Percentiles rank a stretch among this genome's conserved stretches.
phyloP scores from a whole-genome alignment of 2,797 vertebrate genomes.

The Hypotaenidia okinawae region DNA sequence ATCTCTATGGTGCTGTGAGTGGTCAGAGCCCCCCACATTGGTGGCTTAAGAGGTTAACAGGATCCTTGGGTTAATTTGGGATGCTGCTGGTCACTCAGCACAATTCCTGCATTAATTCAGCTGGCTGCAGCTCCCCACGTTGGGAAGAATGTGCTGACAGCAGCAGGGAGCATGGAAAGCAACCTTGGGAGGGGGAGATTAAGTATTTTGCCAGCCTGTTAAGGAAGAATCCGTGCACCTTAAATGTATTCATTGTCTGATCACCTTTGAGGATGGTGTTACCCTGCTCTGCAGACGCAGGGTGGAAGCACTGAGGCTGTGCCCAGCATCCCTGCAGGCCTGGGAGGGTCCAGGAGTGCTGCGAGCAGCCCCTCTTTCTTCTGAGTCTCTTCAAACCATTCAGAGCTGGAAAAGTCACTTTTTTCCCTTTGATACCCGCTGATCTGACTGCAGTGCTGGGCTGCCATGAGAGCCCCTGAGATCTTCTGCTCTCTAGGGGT shows the following conservation, averaged over 20 bases:
- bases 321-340: background rate
- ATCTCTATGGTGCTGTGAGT: background rate
- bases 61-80: constrained; percentile 43
- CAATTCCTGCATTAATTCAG: constrained; percentile 20
- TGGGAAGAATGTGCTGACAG: constrained; percentile 47
- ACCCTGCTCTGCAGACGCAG: accelerated
- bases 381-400: background rate
- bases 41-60: constrained; percentile 13
- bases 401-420: background rate
- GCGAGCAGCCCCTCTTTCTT: background rate
- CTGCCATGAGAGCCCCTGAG: background rate
- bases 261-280: background rate
- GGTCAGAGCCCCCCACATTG: background rate
- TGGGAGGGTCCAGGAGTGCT: background rate
- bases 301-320: background rate
- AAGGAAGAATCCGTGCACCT: constrained; percentile 10
- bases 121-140: background rate
- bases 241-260: background rate
- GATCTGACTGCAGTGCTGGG: background rate
- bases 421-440: background rate
- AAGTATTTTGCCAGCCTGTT: background rate
- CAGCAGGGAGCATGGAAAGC: constrained; percentile 39
- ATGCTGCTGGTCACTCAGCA: constrained; percentile 27
- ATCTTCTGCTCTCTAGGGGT: background rate
- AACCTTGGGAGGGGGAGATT: background rate